Percentiles rank a stretch among this genome's conserved stretches.
These are phyloP conservation scores for Margaritifera margaritifera DNA, from an alignment of 2,888 invertebrate species.

Conservation along the genomic window DNA sequence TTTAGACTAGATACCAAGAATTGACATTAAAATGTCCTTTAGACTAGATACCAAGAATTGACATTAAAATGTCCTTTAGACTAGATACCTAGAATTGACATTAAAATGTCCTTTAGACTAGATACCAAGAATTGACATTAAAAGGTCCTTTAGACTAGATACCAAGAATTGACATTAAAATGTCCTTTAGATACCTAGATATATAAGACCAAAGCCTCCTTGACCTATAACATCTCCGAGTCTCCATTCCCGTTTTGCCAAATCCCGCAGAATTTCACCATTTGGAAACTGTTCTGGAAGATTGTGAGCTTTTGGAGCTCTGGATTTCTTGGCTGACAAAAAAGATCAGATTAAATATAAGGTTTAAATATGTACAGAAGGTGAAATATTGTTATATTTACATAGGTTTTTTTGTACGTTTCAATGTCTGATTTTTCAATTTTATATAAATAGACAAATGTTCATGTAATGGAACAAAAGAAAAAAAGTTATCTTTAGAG, in stretches of 20 bases:
- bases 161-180: constrained; percentile 82
- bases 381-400: background rate
- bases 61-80: constrained; percentile 42
- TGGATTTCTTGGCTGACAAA: constrained; percentile 40
- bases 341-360: too few relatives aligned
- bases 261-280: constrained; percentile 85
- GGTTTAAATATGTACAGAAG: background rate
- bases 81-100: constrained; percentile 81
- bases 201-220: constrained; percentile 96
- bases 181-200: constrained; percentile 79
- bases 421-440: too few relatives aligned
- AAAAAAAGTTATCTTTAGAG: too few relatives aligned
- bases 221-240: constrained; percentile 89
- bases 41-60: constrained; percentile 87
- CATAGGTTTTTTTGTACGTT: too few relatives aligned
- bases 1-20: constrained; percentile 84
- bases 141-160: constrained; percentile 73
- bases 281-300: constrained; percentile 77
- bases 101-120: constrained; percentile 75
- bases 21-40: constrained; percentile 40
- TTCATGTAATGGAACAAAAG: too few relatives aligned
- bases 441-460: too few relatives aligned
- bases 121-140: too few relatives aligned
- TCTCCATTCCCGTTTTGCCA: constrained; percentile 85
- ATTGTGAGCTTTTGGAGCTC: constrained; percentile 57